Base-by-base conservation (phyloP, 2,113 vertebrate species). In the Tympanuchus pallidicinctus region DNA sequence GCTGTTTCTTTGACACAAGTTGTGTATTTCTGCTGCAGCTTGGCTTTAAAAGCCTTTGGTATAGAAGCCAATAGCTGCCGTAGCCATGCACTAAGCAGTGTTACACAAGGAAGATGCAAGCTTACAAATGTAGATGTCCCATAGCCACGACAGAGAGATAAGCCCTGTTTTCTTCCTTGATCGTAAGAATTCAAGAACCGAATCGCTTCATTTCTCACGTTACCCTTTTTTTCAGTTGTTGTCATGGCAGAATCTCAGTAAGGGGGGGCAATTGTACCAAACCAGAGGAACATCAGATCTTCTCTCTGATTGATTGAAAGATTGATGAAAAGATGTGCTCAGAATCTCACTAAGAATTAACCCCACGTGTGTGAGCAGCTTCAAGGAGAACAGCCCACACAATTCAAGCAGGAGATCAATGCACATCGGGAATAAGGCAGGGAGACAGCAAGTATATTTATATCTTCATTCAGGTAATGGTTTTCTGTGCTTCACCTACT, bases 221-320 rank as follows among this genome's bases (percentile, higher is more conserved):
- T 82, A 67, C 7, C 22, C 43, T 74, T 88, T 84, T 32, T 32
- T 89, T 50, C 61, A 60, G 48, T 69, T 89, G 75, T 94, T 94
- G 88, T 80, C 69, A 88, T 88, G 88, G 91, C 76, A 90, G 94
- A 94, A 67, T 70, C 38, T 43, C 15, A 21, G 56, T 77, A 45
- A 82, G 30, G 59, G 0, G 0, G 15, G 25, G 13, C 27, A 54
- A 11, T 30, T 89, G 42, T 83, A 64, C n/a, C 50, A 72, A 96
- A 54, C 47, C 43, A 16, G 6, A 64, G 69, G 77, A 90, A 79
- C 21, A 79, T 57, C 60, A 86, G 6, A 20, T 92, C 88, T 94
- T 40, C 38, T 47, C 60, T 88, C 60, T 47, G 32, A 36, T 40
- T 71, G 82, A 54, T 69, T 74, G 57, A 78, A 87, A 85, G 60